These are phyloP conservation scores for Epinephelus fuscoguttatus DNA, from an alignment of 2,113 vertebrate genomes.

Conservation along the genomic window DNA sequence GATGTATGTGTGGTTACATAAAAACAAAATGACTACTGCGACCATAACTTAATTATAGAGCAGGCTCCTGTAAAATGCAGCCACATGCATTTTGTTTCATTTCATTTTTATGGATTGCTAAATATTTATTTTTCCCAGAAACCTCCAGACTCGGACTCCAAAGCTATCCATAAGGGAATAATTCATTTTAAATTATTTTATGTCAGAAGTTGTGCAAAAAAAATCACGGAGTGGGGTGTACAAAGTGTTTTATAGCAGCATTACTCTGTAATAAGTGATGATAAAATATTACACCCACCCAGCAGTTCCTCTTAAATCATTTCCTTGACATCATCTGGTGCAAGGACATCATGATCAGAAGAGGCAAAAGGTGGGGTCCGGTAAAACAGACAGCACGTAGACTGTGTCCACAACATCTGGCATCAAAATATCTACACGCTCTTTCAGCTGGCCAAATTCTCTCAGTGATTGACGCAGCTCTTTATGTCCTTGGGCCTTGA, in stretches of 20 bases:
- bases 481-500: background rate
- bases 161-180: background rate
- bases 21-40: background rate
- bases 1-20: background rate
- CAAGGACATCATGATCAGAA: background rate
- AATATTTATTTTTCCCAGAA: background rate
- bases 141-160: background rate
- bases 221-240: background rate
- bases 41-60: background rate
- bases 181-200: background rate
- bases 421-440: background rate
- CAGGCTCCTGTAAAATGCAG: background rate
- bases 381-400: background rate
- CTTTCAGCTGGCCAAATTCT: background rate
- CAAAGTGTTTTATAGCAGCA: background rate
- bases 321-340: background rate
- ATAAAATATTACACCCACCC: background rate
- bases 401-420: background rate
- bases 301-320: background rate
- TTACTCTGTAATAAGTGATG: background rate
- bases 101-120: background rate
- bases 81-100: background rate
- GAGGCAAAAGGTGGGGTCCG: background rate
- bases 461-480: background rate
- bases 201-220: background rate